Conservation (phyloP, 2,888 invertebrate genomes). For the Druceiella hillmani region DNA sequence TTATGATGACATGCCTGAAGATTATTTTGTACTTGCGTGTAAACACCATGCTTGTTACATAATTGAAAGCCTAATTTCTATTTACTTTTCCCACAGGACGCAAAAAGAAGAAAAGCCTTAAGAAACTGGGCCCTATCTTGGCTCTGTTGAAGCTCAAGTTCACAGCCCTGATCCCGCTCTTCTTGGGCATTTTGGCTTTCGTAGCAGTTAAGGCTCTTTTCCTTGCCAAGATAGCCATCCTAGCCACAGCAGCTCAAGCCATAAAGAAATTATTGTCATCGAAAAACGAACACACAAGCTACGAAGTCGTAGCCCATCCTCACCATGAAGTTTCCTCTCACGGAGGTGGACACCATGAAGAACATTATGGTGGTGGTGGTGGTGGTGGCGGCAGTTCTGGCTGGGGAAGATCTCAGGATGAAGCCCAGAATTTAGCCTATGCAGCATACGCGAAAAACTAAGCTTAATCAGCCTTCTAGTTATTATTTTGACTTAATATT, state of each 20-base stretch:
- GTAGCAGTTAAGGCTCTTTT: slow-evolving; percentile 82
- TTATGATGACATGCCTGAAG: too few species aligned
- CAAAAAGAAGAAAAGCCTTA: slow-evolving; percentile 75
- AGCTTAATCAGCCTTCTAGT: too few species aligned
- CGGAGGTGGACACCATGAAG: slow-evolving; percentile 31
- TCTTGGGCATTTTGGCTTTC: slow-evolving; percentile 67
- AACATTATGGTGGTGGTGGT: slow-evolving; percentile 51
- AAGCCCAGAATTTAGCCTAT: slow-evolving; percentile 68
- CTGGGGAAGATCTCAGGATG: slow-evolving; percentile 62
- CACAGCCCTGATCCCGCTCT: slow-evolving; percentile 69
- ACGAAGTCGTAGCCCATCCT: slow-evolving; percentile 70
- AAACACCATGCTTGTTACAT: too few species aligned
- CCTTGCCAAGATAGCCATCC: slow-evolving; percentile 75
- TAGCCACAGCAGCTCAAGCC: slow-evolving; percentile 68
- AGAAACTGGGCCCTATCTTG: slow-evolving; percentile 68
- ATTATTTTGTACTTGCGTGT: too few species aligned
- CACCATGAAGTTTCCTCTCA: slow-evolving; percentile 51
- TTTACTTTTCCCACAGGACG: too few species aligned
- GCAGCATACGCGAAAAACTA: slow-evolving; percentile 53
- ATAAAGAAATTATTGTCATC: slow-evolving; percentile 65
- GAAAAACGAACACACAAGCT: slow-evolving; percentile 64
- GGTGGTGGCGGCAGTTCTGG: slow-evolving; percentile 51
- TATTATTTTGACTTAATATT: too few species aligned
- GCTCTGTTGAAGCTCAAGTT: slow-evolving; percentile 74
- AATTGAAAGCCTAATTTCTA: too few species aligned